Percentiles rank a stretch among this genome's conserved stretches.
phyloP scores from a whole-genome alignment of 2,113 vertebrate genomes.

The Phainopepla nitens region DNA sequence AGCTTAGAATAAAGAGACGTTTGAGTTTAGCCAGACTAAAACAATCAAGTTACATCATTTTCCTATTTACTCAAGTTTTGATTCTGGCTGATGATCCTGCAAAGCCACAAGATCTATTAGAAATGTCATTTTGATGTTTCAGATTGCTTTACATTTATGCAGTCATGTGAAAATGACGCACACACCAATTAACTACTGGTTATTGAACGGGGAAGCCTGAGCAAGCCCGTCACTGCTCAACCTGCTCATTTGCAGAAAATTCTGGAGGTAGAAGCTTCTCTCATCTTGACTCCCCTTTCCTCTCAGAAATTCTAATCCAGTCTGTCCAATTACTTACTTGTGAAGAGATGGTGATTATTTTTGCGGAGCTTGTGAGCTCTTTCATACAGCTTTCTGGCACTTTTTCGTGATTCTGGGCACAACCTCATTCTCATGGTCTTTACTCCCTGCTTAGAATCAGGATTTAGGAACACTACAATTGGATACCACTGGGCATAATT shows the following conservation, averaged over 20 bases:
- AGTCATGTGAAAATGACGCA: neutral
- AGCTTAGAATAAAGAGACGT: neutral
- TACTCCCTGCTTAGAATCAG: constrained; percentile 96
- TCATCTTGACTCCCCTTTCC: neutral
- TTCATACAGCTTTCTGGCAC: constrained; percentile 94
- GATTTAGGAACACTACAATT: constrained; percentile 96
- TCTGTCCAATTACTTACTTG: constrained; percentile 79
- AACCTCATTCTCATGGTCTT: constrained; percentile 96
- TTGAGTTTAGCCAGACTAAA: neutral
- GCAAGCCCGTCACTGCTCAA: neutral
- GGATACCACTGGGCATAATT: constrained; percentile 99
- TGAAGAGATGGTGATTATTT: constrained; percentile 98
- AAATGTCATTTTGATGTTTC: neutral
- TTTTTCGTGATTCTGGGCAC: constrained; percentile 95
- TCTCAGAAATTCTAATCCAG: neutral
- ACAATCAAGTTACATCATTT: neutral
- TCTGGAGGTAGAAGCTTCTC: neutral
- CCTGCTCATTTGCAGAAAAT: neutral
- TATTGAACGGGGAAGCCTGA: neutral
- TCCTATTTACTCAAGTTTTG: neutral
- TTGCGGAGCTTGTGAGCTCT: constrained; percentile 97
- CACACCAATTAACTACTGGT: neutral
- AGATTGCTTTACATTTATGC: neutral
- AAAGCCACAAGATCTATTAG: neutral
- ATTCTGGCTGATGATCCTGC: neutral